These are phyloP conservation scores for Enteromius thamalakanensis DNA, from an alignment of 2,797 vertebrate genomes.

Conservation along the genomic window DNA sequence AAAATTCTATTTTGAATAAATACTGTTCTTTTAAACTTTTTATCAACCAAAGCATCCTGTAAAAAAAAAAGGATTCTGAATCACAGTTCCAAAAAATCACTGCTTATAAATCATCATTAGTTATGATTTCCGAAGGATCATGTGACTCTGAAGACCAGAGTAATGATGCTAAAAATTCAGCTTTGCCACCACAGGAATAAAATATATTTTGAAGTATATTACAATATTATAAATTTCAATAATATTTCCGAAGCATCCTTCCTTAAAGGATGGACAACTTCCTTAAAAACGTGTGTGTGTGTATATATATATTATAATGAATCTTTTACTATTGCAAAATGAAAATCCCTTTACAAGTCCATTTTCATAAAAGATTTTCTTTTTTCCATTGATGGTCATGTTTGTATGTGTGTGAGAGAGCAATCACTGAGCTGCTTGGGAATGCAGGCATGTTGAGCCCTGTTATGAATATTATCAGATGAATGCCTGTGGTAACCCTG, in stretches of 20 bases:
- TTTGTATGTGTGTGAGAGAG: background rate
- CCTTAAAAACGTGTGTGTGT: no score
- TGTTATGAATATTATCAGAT: slow-evolving; percentile 42
- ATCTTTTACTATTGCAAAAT: background rate
- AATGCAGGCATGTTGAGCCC: slow-evolving; percentile 47
- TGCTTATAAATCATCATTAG: background rate
- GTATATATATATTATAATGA: background rate
- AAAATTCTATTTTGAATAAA: no score
- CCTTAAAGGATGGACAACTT: no score
- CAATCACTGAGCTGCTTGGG: slow-evolving; percentile 7
- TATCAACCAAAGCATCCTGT: no score
- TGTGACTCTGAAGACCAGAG: background rate
- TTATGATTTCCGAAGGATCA: background rate
- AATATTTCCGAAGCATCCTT: background rate
- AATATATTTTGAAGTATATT: background rate
- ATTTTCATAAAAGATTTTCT: background rate
- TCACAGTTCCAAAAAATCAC: background rate
- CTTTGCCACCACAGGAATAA: background rate
- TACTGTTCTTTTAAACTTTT: no score
- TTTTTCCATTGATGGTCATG: background rate
- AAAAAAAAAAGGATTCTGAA: no score
- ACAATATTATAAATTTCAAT: background rate
- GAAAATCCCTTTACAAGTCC: background rate
- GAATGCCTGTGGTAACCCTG: slow-evolving; percentile 24
- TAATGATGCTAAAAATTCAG: background rate